Evolutionary conservation across 1,140 invertebrate genomes (phyloP), one percentile per base, ranked within the genome.

Genomic region (Piezodorus guildinii): DNA sequence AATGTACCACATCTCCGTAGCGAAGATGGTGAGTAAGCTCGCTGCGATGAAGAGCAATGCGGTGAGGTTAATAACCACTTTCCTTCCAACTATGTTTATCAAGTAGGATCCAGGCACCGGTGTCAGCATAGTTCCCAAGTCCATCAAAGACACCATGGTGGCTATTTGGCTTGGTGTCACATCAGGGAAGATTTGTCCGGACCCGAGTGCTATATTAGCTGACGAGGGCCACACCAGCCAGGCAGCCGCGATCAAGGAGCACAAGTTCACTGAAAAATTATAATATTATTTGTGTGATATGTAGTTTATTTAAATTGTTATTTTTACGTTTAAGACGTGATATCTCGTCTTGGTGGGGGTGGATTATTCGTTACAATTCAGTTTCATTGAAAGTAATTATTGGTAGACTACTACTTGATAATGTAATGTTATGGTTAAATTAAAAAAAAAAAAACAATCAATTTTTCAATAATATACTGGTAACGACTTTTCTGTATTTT

Each of bases 11-110:
- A 65, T 19, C 4, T 62, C 62, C 6, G 60, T 45, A 3, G 62
- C 51, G 3, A 43, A 45, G 9, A 67, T n/a, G 0, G 60, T 43
- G 0, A 64, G 27, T 8, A 59, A 8, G 49, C 66, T 66, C 10
- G 67, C 27, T 14, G 60, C 19, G 0, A 63, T 45, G 43, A 56
- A 68, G 25, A 69, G 23, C 2, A 67, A 30, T 4, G 84, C 81
- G 67, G 85, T 81, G n/a, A 85, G 77, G 10, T 90, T 87, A 0
- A 86, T 70, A 5, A 82, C 46, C 85, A 85, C 16, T 17, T 69
- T 87, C 23, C 92, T 75, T 2, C 94, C 93, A 27, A 88, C 72
- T 66, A 77, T 81, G 71, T 94, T 87, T 0, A 90, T 84, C 10
- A 86, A 71, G 49, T 78, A 79, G 19, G 81, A 66, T 5, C 64